Evolutionary conservation across 2,113 vertebrate genomes (phyloP), one percentile per base, ranked within the genome.

Genomic region (Antennarius striatus): DNA sequence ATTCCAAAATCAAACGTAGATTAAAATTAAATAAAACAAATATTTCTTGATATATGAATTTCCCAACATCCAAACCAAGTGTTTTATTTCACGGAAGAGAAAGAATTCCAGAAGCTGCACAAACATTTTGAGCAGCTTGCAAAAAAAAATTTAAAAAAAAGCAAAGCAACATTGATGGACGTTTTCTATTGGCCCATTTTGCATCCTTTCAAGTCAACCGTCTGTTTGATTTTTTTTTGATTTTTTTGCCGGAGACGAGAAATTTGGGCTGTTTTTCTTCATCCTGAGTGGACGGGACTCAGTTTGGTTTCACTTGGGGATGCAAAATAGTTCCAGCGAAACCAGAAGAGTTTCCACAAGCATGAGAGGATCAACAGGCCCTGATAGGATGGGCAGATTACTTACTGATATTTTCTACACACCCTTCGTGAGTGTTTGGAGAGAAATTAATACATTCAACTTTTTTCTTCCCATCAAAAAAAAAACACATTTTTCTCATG

Each of bases 361-460:
- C 49, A 56, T 77, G 78, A 81, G 45, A 73, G 64, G 57, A 66
- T 73, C 46, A 60, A 72, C 16, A 67, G 45, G 29, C 71, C 68
- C 75, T 71, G 32, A 70, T 54, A 50, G 61, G 76, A 82, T 56
- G 57, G 51, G 32, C 81, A 84, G 53, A 85, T 90, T 91, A 95
- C 95, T 95, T 94, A 95, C 93, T 95, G 95, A 92, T 94, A 94
- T 87, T 87, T 86, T 95, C 93, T 95, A 95, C 92, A 93, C 77
- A 96, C 91, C 91, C 90, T 90, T 93, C 93, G 92, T 85, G 92
- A 93, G 89, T 91, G 94, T 94, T 95, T 89, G 74, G 93, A 93
- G 89, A 92, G 90, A 92, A 94, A 95, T 73, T 77, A 82, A 93
- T 90, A 93, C 85, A 92, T 93, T 91, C 72, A 88, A 91, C 85